Conservation (phyloP, 1,140 invertebrate genomes). For the Lordiphosa clarofinis region DNA sequence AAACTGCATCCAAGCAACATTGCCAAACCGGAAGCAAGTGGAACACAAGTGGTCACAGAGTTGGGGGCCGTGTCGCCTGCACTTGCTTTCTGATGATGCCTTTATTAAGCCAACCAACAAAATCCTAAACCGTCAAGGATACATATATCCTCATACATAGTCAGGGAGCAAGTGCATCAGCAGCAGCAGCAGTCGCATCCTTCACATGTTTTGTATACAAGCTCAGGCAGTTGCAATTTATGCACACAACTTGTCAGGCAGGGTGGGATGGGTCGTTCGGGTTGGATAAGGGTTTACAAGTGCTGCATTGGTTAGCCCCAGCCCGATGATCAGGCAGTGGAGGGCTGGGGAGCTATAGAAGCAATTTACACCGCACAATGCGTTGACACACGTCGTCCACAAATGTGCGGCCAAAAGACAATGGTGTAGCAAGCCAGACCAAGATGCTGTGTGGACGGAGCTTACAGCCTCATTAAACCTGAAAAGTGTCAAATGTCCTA, state of each 20-base stretch:
- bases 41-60: conserved; percentile 27
- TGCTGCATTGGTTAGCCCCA: conserved; percentile 63
- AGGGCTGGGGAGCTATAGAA: conserved; percentile 14
- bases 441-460: conserved; percentile 19
- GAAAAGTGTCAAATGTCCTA: conserved; percentile 72
- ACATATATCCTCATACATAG: conserved; percentile 57
- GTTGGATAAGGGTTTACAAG: conserved; percentile 30
- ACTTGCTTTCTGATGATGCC: conserved; percentile 46
- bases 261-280: not conserved
- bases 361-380: conserved; percentile 76
- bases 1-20: conserved; percentile 61
- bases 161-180: conserved; percentile 50
- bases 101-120: conserved; percentile 76
- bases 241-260: conserved; percentile 71
- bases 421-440: conserved; percentile 34
- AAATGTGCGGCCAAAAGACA: conserved; percentile 73
- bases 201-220: conserved; percentile 73
- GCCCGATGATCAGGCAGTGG: conserved; percentile 21
- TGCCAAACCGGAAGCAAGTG: conserved; percentile 62
- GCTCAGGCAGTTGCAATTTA: conserved; percentile 71
- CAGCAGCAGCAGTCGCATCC: conserved; percentile 53
- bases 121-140: conserved; percentile 73
- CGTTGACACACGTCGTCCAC: conserved; percentile 73
- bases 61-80: conserved; percentile 11
- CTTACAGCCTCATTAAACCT: conserved; percentile 71